Evolutionary conservation across 2,888 invertebrate genomes (phyloP), one percentile per base, ranked within the genome.

Genomic region (Harpagoxenus sublaevis): DNA sequence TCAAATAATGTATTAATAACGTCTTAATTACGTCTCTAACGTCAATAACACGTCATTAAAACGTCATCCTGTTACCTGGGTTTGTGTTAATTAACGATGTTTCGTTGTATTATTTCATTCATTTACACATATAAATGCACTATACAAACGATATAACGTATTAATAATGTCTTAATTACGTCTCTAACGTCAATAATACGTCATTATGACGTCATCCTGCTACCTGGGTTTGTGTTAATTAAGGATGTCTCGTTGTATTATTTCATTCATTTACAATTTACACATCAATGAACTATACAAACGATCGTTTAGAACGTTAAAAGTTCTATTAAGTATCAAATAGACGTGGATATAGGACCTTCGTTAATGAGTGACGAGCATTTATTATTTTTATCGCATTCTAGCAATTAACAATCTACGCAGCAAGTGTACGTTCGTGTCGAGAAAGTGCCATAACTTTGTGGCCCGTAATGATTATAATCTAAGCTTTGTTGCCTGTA

Each of bases 341-440:
- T 57, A 23, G 23, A 70, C 18, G 48, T 51, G 48, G 45, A 31
- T 77, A 23, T 35, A 70, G 57, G 35, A 57, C 57, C 57, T 60
- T 12, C 35, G 10, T 70, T 71, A 79, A 79, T 71, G n/a, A 65
- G 42, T 28, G 8, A 68, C 42, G 42, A 18, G 48, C 48, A 79
- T 79, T 79, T 70, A 48, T 79, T 79, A 79, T 70, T 79, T 60
- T 68, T 78, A 79, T 79, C 79, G 23, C 57, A 31, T 55, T 31
- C 31, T 39, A n/a, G 23, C 57, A 70, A 79, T 79, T 57, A 48
- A 70, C 79, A 48, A 70, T 57, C 23, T 60, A 79, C 79, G 71
- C 71, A 71, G 57, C 79, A n/a, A 60, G 45, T 57, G 4, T 68
- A 57, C 68, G 78, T 79, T 79, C 57, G 71, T 70, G 78, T 70